A percentile compares a stretch with the other conserved stretches of the same genome.
Evolutionary conservation across 2,797 vertebrate genomes (phyloP).

Genomic region (Gymnoscopelus microlampas): DNA sequence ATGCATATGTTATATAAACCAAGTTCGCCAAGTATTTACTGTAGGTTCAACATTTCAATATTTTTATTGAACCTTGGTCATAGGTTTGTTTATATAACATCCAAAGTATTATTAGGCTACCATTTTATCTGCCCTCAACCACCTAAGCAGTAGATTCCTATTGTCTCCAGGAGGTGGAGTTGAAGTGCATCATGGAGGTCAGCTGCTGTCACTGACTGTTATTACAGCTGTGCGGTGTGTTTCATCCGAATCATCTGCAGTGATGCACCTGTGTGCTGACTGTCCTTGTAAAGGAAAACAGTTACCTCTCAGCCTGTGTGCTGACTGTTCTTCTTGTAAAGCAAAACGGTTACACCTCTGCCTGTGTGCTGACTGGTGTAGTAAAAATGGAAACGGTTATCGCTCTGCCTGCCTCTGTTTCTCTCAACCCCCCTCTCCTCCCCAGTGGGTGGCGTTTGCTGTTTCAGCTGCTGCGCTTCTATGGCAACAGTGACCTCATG

Average conservation of each 20-base stretch:
- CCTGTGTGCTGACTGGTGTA: neutral
- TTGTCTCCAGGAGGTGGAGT: neutral
- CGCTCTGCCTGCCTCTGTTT: neutral
- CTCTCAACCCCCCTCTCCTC: neutral
- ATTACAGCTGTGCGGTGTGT: neutral
- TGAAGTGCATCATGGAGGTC: neutral
- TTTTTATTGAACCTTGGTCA: too few species aligned
- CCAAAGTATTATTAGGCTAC: too few species aligned
- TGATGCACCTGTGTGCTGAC: neutral
- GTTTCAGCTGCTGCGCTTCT: constrained; percentile 63
- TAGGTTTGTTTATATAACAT: too few species aligned
- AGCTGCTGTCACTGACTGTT: neutral
- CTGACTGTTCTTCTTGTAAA: neutral
- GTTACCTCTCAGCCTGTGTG: neutral
- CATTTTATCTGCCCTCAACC: too few species aligned
- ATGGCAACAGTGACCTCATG: constrained; percentile 66
- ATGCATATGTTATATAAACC: too few species aligned
- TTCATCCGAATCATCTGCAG: neutral
- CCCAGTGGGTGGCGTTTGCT: constrained; percentile 23
- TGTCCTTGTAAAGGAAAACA: neutral
- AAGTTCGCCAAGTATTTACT: too few species aligned
- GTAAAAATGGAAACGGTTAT: neutral
- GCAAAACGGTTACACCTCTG: neutral
- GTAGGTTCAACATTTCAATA: too few species aligned
- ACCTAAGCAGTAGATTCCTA: neutral